Evolutionary conservation across 2,888 invertebrate species (phyloP).

Genomic region (Nephrotoma appendiculata): DNA sequence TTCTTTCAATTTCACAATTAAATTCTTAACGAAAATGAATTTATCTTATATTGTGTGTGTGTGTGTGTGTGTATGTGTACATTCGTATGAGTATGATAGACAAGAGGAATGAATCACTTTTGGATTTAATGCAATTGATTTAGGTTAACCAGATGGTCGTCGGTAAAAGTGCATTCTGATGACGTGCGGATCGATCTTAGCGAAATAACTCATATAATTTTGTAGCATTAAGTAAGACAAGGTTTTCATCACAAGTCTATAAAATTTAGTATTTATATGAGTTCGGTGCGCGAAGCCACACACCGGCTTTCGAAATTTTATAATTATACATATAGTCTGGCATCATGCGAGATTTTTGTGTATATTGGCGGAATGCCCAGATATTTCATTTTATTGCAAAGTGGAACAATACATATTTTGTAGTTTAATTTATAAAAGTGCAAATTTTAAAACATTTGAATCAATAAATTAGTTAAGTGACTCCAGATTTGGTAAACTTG

Average conservation of each 20-base stretch:
- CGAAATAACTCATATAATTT: background rate
- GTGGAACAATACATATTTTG: background rate
- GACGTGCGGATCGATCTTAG: background rate
- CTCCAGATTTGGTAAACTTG: background rate
- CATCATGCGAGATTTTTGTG: background rate
- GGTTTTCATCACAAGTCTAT: background rate
- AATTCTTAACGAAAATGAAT: background rate
- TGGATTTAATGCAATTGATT: background rate
- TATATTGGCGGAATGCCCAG: background rate
- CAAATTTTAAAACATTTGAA: background rate
- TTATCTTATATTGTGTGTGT: background rate
- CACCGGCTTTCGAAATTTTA: background rate
- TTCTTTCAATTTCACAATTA: background rate
- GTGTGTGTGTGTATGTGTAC: background rate
- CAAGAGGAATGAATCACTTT: background rate
- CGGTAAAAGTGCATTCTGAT: background rate
- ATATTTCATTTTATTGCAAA: background rate
- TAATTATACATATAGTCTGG: background rate
- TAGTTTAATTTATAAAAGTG: background rate
- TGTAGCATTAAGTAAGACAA: background rate
- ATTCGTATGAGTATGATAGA: background rate
- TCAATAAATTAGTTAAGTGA: background rate
- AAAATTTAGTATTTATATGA: background rate
- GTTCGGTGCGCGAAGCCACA: background rate
- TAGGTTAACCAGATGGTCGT: background rate